Base-by-base conservation (phyloP, 2,888 invertebrate genomes). In the Polymixis flavicincta region DNA sequence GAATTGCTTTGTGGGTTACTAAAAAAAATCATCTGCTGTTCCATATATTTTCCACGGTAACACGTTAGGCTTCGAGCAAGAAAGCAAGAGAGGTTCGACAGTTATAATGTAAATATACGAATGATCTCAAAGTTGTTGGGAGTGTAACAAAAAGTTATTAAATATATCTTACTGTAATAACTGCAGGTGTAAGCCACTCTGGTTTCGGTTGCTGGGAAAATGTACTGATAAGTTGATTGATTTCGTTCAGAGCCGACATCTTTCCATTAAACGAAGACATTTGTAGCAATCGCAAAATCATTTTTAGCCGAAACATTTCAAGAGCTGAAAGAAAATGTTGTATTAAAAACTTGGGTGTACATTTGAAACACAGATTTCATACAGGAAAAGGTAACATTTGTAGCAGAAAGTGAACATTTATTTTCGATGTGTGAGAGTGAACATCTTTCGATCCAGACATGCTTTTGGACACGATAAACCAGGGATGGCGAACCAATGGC, bases 221-320 rank as follows among this genome's bases (percentile, higher is more conserved):
- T 89, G 98, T 98, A 77, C 98, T 98, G 85, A 99, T 98, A 68
- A 99, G 98, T 97, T 99, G 99, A 95, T 99, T 99, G 76, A 99
- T 99, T 97, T 99, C 99, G 94, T 99, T 99, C 83, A 99, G 96
- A 37, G 99, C 99, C 91, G 99, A 99, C 99, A 99, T 99, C 97
- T 99, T 99, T 55, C 99, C 99, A 96, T 99, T 99, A 93, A 99
- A 99, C 71, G 99, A 99, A 42, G 99, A 99, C 93, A 99, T 99
- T 97, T 99, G 99, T 85, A 99, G 96, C 90, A 99, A 97, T 92
- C 99, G 95, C 88, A 99, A 97, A 91, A 99, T 99, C 98, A 99
- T 99, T 97, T 99, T 99, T 87, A 99, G 97, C 89, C 99, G 97
- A 97, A 99, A 99, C 96, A 99, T 98, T 97, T 99, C 99, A 90